phyloP scores from a whole-genome alignment of 1,140 invertebrate genomes.

The Apis laboriosa region DNA sequence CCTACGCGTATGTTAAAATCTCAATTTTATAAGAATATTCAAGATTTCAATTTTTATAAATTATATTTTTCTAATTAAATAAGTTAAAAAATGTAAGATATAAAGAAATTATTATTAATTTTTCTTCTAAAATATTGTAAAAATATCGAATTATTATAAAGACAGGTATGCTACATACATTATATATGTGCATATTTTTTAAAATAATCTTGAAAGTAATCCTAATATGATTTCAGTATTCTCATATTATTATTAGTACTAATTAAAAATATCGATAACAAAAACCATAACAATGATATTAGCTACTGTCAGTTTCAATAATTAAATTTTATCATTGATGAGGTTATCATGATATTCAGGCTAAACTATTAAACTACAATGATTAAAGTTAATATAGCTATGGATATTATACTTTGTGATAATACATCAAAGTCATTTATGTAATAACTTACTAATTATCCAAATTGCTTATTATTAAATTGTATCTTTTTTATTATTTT shows the following conservation, averaged over 20 bases:
- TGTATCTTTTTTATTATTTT: background rate
- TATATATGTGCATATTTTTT: background rate
- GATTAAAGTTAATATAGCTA: slow-evolving; percentile 1
- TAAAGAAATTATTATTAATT: background rate
- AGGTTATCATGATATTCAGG: slow-evolving; percentile 32
- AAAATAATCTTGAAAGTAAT: background rate
- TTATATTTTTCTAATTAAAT: background rate
- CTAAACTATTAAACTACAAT: slow-evolving; percentile 12
- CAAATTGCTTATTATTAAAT: background rate
- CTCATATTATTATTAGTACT: slow-evolving; percentile 5
- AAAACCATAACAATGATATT: slow-evolving; percentile 24
- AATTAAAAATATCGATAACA: slow-evolving; percentile 27
- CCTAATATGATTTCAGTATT: background rate
- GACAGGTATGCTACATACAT: background rate
- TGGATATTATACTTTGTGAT: slow-evolving; percentile 5
- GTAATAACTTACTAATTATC: background rate
- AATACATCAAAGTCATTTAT: background rate
- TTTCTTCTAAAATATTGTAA: background rate
- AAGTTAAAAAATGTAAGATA: too few relatives aligned
- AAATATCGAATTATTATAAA: background rate
- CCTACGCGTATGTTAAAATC: background rate
- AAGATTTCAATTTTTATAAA: background rate
- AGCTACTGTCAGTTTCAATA: slow-evolving; percentile 33
- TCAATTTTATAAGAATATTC: background rate
- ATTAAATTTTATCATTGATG: slow-evolving; percentile 39